Evolutionary conservation across 2,888 invertebrate genomes (phyloP), one percentile per base, ranked within the genome.

Genomic region (Crossocerus cetratus): DNA sequence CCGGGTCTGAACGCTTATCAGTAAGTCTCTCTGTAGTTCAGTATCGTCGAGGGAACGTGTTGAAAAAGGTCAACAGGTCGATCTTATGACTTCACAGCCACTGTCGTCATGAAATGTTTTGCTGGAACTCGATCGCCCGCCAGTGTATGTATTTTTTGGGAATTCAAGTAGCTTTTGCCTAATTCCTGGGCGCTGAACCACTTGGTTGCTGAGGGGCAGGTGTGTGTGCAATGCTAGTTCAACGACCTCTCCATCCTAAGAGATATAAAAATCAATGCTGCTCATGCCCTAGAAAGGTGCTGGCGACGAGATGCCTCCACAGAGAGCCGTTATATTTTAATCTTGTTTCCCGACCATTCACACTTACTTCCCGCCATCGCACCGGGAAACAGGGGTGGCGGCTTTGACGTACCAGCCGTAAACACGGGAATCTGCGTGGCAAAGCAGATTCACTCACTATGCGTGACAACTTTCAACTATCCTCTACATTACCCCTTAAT

Each of bases 201-300:
- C 4, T 32, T 32, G 4, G 32, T 32, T 32, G 11, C 32, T 32
- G 32, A 8, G 32, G 32, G 32, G 32, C 32, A 32, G 32, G 32
- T 32, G 32, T 32, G 32, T 11, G 32, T 32, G 32, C 32, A 32
- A 32, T 49, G 16, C n/a, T 49, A 58, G 82, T 83, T 84, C 80
- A 78, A 73, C 61, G 83, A 81, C 71, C 80, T 57, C 58, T 3
- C 64, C 20, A 65, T 67, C 58, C 44, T 71, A 76, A 49, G 16
- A 61, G 45, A 49, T 69, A 74, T 73, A 77, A 86, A 86, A 84
- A 85, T 86, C 85, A 74, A 86, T 84, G 74, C 65, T 79, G 82
- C 82, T 81, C 58, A 56, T 82, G 79, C 66, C 80, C 82, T 76
- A 80, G 78, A 83, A 83, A 83, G 53, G 61, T 49, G 49, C 56